Evolutionary conservation across 1,140 invertebrate species (phyloP).

Genomic region (Caenorhabditis elegans): DNA sequence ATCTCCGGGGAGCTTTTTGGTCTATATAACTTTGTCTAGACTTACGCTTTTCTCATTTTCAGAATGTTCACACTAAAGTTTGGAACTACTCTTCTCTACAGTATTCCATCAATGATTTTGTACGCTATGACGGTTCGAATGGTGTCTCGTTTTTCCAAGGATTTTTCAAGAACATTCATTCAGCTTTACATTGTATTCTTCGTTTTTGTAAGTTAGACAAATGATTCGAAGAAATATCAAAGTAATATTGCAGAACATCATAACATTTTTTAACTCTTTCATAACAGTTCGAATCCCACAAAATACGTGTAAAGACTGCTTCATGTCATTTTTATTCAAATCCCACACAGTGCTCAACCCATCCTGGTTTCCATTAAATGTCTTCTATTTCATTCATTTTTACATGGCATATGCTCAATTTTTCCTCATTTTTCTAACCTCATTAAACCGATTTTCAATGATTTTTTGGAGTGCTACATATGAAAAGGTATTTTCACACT

Average conservation of each 20-base stretch:
- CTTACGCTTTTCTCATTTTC: not conserved
- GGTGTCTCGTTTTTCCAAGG: not conserved
- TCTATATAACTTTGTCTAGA: too few species aligned
- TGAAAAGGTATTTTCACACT: too few species aligned
- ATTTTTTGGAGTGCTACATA: not conserved
- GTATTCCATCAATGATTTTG: not conserved
- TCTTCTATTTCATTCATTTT: conserved; percentile 10
- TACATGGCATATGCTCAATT: not conserved
- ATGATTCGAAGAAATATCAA: too few species aligned
- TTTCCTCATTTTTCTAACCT: not conserved
- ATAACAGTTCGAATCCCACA: not conserved
- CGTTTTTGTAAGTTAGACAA: not conserved
- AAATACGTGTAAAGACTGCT: conserved; percentile 1
- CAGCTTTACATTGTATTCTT: not conserved
- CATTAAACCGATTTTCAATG: not conserved
- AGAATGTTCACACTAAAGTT: conserved; percentile 3
- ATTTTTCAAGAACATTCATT: not conserved
- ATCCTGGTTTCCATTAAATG: not conserved
- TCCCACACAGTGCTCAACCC: not conserved
- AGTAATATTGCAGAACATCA: not conserved
- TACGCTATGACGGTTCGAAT: not conserved
- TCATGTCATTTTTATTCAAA: not conserved
- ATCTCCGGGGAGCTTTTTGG: too few species aligned
- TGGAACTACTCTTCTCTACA: conserved; percentile 4
- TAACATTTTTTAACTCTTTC: not conserved